Evolutionary conservation across 2,113 vertebrate genomes (phyloP).

Genomic region (Ptychochromis oligacanthus): DNA sequence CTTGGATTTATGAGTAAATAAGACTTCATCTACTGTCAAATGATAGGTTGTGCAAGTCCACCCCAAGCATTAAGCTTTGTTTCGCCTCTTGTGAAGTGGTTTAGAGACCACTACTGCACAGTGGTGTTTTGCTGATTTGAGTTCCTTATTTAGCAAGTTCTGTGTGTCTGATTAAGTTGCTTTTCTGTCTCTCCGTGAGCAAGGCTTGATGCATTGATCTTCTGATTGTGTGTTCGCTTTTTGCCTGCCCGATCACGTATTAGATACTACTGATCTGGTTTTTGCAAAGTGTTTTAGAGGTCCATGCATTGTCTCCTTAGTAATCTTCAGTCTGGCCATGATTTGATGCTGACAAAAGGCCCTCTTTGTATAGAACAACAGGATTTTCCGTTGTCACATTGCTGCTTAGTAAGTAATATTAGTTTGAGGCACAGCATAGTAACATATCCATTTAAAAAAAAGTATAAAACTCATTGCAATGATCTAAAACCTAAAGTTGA

Average conservation of each 20-base stretch:
- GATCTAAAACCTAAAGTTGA: fast-evolving
- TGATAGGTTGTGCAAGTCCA: neutral
- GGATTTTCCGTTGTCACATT: neutral
- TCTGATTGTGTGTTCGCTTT: neutral
- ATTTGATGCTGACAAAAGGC: neutral
- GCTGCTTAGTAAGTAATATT: too few relatives aligned
- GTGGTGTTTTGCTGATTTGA: neutral
- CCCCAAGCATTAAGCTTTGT: neutral
- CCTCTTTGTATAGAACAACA: neutral
- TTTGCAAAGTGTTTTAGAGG: neutral
- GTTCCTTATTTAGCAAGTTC: neutral
- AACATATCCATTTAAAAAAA: too few relatives aligned
- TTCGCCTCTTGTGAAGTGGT: neutral
- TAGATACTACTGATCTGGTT: fast-evolving
- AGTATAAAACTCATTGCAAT: neutral
- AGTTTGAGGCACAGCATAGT: neutral
- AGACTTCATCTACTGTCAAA: neutral
- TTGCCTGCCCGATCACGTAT: neutral
- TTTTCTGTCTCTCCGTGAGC: neutral
- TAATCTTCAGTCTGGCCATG: fast-evolving
- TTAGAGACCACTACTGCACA: neutral
- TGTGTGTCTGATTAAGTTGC: neutral
- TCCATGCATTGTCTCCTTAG: neutral
- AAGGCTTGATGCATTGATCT: neutral
- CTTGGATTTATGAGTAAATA: neutral